Conservation (phyloP, 2,888 invertebrate species). For the Apamea epomidion region DNA sequence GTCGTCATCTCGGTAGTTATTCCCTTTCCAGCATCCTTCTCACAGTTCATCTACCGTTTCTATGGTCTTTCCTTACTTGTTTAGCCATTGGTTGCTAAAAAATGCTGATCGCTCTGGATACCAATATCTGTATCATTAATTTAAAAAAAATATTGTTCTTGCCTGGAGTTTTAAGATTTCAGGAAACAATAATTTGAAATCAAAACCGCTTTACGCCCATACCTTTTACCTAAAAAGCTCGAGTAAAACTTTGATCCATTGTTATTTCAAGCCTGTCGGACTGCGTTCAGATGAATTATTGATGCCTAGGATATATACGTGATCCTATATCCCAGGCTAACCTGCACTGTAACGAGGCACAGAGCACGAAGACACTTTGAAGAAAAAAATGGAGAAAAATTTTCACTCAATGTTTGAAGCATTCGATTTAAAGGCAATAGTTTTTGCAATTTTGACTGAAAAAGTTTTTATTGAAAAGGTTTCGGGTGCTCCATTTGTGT, state of each 20-base stretch:
- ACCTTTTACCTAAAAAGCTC: conserved; percentile 71
- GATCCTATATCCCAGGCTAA: conserved; percentile 77
- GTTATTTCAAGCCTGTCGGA: conserved; percentile 85
- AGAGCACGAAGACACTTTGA: conserved; percentile 43
- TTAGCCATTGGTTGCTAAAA: too few species aligned
- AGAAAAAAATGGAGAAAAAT: background rate
- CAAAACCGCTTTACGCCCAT: conserved; percentile 50
- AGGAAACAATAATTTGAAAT: background rate
- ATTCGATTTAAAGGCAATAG: background rate
- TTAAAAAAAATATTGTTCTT: background rate
- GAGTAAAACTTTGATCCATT: conserved; percentile 83
- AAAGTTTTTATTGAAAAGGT: background rate
- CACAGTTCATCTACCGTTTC: too few species aligned
- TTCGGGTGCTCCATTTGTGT: conserved; percentile 58
- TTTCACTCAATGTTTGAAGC: background rate
- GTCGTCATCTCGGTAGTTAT: too few species aligned
- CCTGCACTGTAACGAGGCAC: conserved; percentile 69
- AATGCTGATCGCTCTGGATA: too few species aligned
- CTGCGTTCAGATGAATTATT: conserved; percentile 86
- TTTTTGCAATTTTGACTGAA: background rate
- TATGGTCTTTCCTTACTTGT: too few species aligned
- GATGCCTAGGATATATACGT: conserved; percentile 83
- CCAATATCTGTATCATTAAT: too few species aligned
- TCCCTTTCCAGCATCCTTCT: too few species aligned
- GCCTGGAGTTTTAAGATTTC: background rate